Conservation (phyloP, 2,113 vertebrate species). For the Cricetomys ansorgei region DNA sequence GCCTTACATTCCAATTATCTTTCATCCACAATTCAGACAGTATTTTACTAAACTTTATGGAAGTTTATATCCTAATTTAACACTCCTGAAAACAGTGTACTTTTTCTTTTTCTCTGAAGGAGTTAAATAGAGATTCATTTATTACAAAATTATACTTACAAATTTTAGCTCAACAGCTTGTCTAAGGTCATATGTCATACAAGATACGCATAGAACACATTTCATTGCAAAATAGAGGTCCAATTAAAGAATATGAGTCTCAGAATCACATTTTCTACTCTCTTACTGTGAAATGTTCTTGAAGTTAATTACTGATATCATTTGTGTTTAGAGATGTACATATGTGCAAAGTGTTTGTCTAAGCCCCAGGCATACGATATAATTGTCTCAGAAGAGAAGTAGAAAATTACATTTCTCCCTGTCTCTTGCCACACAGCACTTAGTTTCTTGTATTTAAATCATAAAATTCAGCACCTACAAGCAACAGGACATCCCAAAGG, state of each 20-base stretch:
- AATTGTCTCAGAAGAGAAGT: neutral
- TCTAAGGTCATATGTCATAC: neutral
- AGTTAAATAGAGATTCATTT: neutral
- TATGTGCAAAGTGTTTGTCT: neutral
- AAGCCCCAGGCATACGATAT: neutral
- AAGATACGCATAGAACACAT: neutral
- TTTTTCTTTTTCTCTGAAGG: neutral
- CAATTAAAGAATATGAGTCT: slow-evolving; percentile 5
- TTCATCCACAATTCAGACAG: neutral
- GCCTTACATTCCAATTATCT: neutral
- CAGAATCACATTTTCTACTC: neutral
- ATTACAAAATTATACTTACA: neutral
- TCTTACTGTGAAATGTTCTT: neutral
- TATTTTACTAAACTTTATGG: neutral
- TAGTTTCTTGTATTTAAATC: neutral
- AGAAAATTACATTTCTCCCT: neutral
- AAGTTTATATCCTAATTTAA: neutral
- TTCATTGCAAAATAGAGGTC: neutral
- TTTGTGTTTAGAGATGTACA: neutral
- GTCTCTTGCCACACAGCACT: neutral
- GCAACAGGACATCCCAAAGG: neutral
- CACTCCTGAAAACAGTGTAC: neutral
- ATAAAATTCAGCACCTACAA: neutral
- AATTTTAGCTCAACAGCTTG: neutral
- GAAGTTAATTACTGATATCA: neutral